Conservation (phyloP, 2,113 vertebrate species). For the Ammospiza nelsoni region DNA sequence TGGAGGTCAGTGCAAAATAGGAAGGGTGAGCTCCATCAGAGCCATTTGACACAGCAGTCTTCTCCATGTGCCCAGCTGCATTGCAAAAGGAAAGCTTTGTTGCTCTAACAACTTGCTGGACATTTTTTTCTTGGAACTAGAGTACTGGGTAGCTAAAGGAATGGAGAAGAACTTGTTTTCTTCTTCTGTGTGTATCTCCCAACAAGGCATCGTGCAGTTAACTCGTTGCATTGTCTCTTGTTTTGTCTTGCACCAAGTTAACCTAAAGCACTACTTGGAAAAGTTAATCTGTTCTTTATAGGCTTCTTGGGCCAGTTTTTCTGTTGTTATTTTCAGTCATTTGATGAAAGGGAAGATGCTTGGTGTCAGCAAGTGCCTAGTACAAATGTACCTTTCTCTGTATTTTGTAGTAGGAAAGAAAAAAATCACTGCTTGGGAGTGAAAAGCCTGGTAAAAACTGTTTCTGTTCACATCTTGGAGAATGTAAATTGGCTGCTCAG, state of each 20-base stretch:
- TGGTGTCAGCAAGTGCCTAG: background rate
- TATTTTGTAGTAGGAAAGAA: background rate
- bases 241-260: background rate
- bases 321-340: background rate
- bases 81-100: background rate
- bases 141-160: background rate
- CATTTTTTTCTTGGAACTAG: background rate
- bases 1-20: background rate
- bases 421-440: background rate
- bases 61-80: background rate
- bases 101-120: background rate
- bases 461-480: background rate
- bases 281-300: background rate
- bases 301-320: background rate
- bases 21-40: background rate
- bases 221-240: background rate
- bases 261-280: background rate
- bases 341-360: background rate
- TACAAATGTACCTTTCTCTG: background rate
- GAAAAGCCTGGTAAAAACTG: background rate
- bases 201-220: background rate
- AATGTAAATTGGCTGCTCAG: background rate
- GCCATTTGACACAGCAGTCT: background rate
- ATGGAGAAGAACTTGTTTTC: background rate
- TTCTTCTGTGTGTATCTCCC: background rate